phyloP scores from a whole-genome alignment of 2,797 vertebrate species.

The Acomys russatus region DNA sequence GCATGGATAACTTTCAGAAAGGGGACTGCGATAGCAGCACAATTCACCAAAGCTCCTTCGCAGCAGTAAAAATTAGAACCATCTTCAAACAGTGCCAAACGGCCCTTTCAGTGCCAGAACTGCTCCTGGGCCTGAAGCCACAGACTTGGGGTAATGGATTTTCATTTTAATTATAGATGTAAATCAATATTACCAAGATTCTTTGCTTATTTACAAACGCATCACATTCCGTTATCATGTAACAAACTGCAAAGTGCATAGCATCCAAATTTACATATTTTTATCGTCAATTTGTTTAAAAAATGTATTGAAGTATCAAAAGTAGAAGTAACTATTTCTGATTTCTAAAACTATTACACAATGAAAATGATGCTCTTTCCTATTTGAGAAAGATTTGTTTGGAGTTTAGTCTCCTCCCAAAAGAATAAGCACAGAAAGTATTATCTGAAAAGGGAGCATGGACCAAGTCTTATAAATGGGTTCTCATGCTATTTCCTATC shows the following conservation, averaged over 20 bases:
- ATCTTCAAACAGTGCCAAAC: background rate
- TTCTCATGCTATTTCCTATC: slow-evolving; percentile 76
- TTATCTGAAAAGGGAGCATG: slow-evolving; percentile 81
- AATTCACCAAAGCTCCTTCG: background rate
- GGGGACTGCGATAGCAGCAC: background rate
- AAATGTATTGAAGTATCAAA: slow-evolving; percentile 34
- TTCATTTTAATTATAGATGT: slow-evolving; percentile 56
- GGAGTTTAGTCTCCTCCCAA: slow-evolving; percentile 61
- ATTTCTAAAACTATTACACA: slow-evolving; percentile 73
- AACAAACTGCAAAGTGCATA: background rate
- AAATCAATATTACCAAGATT: slow-evolving; percentile 22
- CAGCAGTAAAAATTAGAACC: background rate
- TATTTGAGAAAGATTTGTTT: slow-evolving; percentile 69
- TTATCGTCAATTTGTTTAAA: slow-evolving; percentile 22
- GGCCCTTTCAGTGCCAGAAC: background rate
- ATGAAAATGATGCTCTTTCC: slow-evolving; percentile 70
- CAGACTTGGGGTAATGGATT: background rate
- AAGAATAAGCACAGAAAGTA: slow-evolving; percentile 70
- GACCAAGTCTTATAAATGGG: slow-evolving; percentile 76
- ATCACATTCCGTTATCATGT: background rate
- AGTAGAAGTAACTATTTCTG: slow-evolving; percentile 53
- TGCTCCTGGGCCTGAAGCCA: background rate
- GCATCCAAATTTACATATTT: slow-evolving; percentile 1
- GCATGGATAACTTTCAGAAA: background rate
- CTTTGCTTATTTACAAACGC: background rate